Evolutionary conservation across 2,888 invertebrate species (phyloP).

Genomic region (Leptodirus hochenwartii): DNA sequence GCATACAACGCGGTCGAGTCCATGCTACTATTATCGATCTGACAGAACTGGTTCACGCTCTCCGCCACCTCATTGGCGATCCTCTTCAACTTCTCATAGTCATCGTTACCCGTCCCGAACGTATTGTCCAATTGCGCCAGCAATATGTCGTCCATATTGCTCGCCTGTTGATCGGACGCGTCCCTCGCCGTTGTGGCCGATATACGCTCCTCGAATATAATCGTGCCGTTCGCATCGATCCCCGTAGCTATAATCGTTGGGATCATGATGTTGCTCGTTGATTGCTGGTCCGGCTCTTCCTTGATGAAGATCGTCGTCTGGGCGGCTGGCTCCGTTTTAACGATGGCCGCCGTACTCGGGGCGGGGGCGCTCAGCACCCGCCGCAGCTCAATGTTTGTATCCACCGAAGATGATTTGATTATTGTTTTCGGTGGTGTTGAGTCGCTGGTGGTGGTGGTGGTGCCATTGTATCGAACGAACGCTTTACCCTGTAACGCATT

Average conservation of each 20-base stretch:
- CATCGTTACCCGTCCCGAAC: constrained; percentile 60
- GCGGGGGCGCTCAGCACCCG: constrained; percentile 32
- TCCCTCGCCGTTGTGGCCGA: constrained; percentile 16
- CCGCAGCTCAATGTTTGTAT: constrained; percentile 34
- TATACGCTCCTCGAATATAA: constrained; percentile 21
- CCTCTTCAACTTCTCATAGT: constrained; percentile 68
- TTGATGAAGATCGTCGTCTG: constrained; percentile 22
- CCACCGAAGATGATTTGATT: constrained; percentile 9
- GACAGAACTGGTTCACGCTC: constrained; percentile 53
- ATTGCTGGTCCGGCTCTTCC: constrained; percentile 22
- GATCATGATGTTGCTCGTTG: too few species aligned
- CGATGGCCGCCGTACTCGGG: constrained; percentile 24
- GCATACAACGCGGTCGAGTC: constrained; percentile 39
- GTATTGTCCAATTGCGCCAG: constrained; percentile 48
- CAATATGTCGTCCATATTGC: constrained; percentile 50
- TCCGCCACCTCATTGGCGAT: constrained; percentile 70
- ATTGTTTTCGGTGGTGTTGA: background rate
- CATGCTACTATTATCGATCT: constrained; percentile 28
- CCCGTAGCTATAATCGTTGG: constrained; percentile 26
- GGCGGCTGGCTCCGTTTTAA: too few species aligned
- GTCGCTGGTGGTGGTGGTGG: constrained; percentile 14
- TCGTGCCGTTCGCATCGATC: constrained; percentile 24
- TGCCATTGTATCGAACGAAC: constrained; percentile 26
- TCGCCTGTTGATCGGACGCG: constrained; percentile 31
- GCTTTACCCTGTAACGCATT: constrained; percentile 72